These are phyloP conservation scores for Rhimphoctona megacephalus DNA, from an alignment of 2,888 invertebrate species.

Conservation along the genomic window DNA sequence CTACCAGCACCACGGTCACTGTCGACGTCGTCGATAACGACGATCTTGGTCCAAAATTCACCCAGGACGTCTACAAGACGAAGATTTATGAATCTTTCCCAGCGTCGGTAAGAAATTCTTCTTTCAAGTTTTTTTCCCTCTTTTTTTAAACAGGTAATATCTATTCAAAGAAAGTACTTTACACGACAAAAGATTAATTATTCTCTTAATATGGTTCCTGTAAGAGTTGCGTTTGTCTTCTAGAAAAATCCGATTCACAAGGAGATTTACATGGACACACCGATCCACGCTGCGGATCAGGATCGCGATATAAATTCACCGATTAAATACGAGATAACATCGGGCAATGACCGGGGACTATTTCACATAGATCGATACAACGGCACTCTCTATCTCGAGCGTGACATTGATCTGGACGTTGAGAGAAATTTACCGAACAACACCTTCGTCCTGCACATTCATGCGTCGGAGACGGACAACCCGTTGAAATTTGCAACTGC, in stretches of 20 bases:
- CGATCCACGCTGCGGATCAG: conserved; percentile 92
- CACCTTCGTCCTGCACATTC: conserved; percentile 91
- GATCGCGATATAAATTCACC: conserved; percentile 91
- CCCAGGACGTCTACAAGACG: conserved; percentile 91
- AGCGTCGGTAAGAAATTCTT: conserved; percentile 88
- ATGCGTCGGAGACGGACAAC: conserved; percentile 92
- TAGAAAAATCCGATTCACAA: conserved; percentile 91
- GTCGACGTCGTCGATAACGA: conserved; percentile 92
- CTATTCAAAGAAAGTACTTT: background rate
- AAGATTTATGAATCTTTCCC: conserved; percentile 94
- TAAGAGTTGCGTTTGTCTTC: background rate
- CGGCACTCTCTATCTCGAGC: conserved; percentile 91
- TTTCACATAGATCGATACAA: conserved; percentile 91
- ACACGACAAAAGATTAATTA: background rate
- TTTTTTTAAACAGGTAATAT: background rate
- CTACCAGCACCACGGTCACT: conserved; percentile 90
- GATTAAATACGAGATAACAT: conserved; percentile 91
- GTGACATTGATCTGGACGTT: conserved; percentile 93
- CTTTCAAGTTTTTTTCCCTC: background rate
- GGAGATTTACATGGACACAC: conserved; percentile 89
- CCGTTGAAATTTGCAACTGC: conserved; percentile 91
- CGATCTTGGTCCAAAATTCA: conserved; percentile 93
- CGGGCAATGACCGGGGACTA: conserved; percentile 92
- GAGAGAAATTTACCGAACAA: conserved; percentile 91
- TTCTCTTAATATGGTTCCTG: background rate